Evolutionary conservation across 2,797 vertebrate genomes (phyloP).

Genomic region (Sus cebifrons): DNA sequence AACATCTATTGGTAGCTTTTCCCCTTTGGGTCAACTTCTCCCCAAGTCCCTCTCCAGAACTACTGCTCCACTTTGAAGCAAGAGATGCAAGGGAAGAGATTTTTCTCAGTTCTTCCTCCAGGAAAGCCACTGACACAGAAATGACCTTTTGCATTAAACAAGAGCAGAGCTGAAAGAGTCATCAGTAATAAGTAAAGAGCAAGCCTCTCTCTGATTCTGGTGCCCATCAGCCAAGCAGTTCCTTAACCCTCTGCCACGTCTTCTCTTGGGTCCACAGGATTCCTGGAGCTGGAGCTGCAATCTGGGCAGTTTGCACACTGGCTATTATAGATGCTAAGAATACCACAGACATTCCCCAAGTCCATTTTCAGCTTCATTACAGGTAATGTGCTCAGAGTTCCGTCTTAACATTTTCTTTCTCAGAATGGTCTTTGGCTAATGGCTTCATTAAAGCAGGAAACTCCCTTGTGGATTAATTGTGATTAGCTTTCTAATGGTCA

Average conservation of each 20-base stretch:
- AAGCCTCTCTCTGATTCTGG: not conserved
- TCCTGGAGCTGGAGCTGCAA: not conserved
- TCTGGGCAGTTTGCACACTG: not conserved
- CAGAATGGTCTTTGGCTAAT: not conserved
- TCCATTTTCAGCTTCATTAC: constrained; percentile 58
- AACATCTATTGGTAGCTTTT: not conserved
- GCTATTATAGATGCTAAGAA: constrained; percentile 67
- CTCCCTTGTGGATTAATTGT: constrained; percentile 64
- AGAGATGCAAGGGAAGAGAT: not conserved
- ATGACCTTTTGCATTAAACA: not conserved
- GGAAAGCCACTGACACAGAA: not conserved
- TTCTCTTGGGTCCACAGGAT: not conserved
- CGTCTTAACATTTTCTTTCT: not conserved
- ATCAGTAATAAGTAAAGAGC: not conserved
- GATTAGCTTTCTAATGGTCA: constrained; percentile 67
- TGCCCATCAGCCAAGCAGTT: not conserved
- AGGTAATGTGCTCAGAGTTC: constrained; percentile 64
- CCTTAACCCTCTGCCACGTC: not conserved
- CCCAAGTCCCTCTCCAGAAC: not conserved
- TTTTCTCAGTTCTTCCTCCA: not conserved
- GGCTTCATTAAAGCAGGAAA: constrained; percentile 82
- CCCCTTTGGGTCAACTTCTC: not conserved
- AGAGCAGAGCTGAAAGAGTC: not conserved
- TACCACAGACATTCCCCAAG: constrained; percentile 38
- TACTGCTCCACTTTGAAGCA: not conserved